Evolutionary conservation across 1,140 invertebrate species (phyloP).

Genomic region (Lineus longissimus): DNA sequence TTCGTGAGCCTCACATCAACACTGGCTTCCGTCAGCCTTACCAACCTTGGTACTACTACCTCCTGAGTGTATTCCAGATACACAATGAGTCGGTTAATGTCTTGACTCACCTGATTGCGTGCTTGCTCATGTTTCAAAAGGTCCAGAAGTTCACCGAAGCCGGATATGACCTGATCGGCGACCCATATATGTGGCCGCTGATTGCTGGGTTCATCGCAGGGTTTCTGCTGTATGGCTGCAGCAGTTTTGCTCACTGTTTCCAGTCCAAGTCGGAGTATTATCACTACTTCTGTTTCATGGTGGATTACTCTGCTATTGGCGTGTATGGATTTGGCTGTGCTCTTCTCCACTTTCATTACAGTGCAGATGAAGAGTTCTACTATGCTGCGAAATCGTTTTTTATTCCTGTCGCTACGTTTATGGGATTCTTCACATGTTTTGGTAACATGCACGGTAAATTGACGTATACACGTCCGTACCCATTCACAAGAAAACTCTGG

Average conservation of each 20-base stretch:
- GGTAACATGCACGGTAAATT: constrained; percentile 42
- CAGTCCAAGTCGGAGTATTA: constrained; percentile 42
- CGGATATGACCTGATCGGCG: constrained; percentile 39
- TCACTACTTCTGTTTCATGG: constrained; percentile 50
- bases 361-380: constrained; percentile 22
- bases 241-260: constrained; percentile 45
- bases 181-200: constrained; percentile 48
- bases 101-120: constrained; percentile 50
- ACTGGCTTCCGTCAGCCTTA: constrained; percentile 47
- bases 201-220: constrained; percentile 38
- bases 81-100: constrained; percentile 53
- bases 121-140: constrained; percentile 25
- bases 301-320: constrained; percentile 51
- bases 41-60: constrained; percentile 49
- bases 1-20: constrained; percentile 48
- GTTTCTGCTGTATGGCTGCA: constrained; percentile 42
- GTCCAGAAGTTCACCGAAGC: constrained; percentile 25
- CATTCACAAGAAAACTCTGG: constrained; percentile 45
- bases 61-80: constrained; percentile 47
- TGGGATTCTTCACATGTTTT: constrained; percentile 35
- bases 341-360: constrained; percentile 47
- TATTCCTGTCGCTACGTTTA: constrained; percentile 34
- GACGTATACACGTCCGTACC: constrained; percentile 44
- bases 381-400: constrained; percentile 6
- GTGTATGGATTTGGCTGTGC: constrained; percentile 48